These are phyloP conservation scores for Oncorhynchus clarkii DNA, from an alignment of 2,113 vertebrate genomes.

Conservation along the genomic window DNA sequence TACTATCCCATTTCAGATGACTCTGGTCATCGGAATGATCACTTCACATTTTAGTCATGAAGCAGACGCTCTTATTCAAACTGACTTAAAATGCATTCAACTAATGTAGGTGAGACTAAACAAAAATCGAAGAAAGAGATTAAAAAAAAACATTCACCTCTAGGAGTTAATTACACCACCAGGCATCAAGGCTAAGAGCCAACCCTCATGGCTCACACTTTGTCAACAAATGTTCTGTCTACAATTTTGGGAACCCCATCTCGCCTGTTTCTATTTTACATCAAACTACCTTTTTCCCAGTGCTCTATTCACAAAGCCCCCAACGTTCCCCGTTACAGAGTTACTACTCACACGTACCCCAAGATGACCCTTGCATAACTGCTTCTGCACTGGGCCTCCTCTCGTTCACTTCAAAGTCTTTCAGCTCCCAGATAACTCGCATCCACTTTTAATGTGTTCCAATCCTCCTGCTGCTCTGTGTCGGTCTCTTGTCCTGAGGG, in stretches of 20 bases:
- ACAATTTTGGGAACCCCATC: no score
- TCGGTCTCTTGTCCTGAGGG: slow-evolving; percentile 40
- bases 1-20: not conserved
- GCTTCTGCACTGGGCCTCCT: slow-evolving; percentile 31
- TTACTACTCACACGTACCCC: slow-evolving; percentile 47
- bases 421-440: slow-evolving; percentile 24
- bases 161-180: no score
- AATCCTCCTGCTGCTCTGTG: slow-evolving; percentile 12
- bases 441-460: slow-evolving; percentile 15
- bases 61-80: no score
- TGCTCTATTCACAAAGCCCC: not conserved
- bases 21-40: not conserved
- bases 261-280: no score
- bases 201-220: no score
- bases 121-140: no score
- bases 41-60: not conserved
- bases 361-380: slow-evolving; percentile 44
- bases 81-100: no score
- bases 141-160: no score
- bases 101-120: no score
- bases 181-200: no score
- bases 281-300: no score
- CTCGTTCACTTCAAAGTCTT: slow-evolving; percentile 29
- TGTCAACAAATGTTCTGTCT: no score
- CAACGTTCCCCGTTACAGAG: slow-evolving; percentile 1